Conservation (phyloP, 2,888 invertebrate genomes). For the Cataglyphis altisquamis region DNA sequence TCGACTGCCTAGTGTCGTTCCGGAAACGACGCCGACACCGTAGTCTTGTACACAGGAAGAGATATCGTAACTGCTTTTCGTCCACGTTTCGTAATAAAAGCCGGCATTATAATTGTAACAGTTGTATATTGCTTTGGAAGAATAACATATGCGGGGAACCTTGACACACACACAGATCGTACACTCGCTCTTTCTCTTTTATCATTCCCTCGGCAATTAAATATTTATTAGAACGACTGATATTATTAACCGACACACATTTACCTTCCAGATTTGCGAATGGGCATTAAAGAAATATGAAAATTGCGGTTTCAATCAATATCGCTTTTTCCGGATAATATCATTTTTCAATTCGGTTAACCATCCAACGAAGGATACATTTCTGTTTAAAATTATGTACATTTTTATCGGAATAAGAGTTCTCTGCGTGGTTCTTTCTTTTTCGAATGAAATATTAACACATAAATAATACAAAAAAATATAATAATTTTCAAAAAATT, state of each 20-base stretch:
- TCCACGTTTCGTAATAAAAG: conserved; percentile 32
- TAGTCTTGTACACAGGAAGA: conserved; percentile 31
- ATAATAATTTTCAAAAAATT: neutral
- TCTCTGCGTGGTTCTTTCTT: neutral
- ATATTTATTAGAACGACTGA: neutral
- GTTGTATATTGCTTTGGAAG: neutral
- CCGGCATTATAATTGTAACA: conserved; percentile 9
- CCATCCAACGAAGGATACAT: neutral
- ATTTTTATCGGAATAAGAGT: conserved; percentile 18
- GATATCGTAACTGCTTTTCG: conserved; percentile 45
- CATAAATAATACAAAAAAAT: neutral
- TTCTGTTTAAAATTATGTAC: conserved; percentile 13
- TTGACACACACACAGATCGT: neutral
- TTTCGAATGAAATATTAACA: conserved; percentile 3
- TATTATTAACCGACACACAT: neutral
- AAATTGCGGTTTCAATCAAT: conserved; percentile 18
- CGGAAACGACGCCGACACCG: conserved; percentile 34
- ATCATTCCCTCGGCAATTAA: neutral
- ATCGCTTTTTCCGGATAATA: conserved; percentile 27
- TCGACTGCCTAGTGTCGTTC: conserved; percentile 42
- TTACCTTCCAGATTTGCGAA: conserved; percentile 3
- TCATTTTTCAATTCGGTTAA: conserved; percentile 35
- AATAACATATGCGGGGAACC: neutral
- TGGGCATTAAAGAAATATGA: conserved; percentile 6
- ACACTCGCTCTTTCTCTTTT: neutral